These are phyloP conservation scores for Danaus chrysippus DNA, from an alignment of 2,888 invertebrate species.

Conservation along the genomic window DNA sequence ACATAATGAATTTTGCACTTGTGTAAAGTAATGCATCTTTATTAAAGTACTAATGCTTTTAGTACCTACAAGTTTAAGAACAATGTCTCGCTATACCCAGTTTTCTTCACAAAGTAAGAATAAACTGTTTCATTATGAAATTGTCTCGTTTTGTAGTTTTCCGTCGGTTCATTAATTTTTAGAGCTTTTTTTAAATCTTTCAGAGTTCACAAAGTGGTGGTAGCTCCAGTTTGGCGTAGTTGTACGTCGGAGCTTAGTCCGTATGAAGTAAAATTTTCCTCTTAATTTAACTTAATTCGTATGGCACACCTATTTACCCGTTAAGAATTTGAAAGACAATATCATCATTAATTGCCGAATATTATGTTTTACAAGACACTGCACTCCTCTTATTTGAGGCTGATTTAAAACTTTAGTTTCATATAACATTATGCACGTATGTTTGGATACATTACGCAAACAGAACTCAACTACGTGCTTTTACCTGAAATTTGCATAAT, in stretches of 20 bases:
- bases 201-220: slow-evolving; percentile 13
- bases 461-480: background rate
- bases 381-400: too few species aligned
- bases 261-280: too few species aligned
- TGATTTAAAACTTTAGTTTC: background rate
- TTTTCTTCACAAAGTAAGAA: slow-evolving; percentile 37
- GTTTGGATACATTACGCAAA: too few species aligned
- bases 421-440: background rate
- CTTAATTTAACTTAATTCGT: too few species aligned
- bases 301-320: too few species aligned
- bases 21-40: background rate
- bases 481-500: slow-evolving; percentile 2
- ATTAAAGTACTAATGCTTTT: slow-evolving; percentile 17
- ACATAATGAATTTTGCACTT: background rate
- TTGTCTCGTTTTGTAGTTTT: slow-evolving; percentile 36
- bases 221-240: too few species aligned
- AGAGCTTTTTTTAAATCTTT: slow-evolving; percentile 25
- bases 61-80: slow-evolving; percentile 26
- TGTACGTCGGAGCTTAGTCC: too few species aligned
- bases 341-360: background rate
- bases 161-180: slow-evolving; percentile 27
- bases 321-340: too few species aligned
- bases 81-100: slow-evolving; percentile 30
- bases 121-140: slow-evolving; percentile 40
- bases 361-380: background rate